Evolutionary conservation across 2,797 vertebrate genomes (phyloP).

Genomic region (Helarctos malayanus): DNA sequence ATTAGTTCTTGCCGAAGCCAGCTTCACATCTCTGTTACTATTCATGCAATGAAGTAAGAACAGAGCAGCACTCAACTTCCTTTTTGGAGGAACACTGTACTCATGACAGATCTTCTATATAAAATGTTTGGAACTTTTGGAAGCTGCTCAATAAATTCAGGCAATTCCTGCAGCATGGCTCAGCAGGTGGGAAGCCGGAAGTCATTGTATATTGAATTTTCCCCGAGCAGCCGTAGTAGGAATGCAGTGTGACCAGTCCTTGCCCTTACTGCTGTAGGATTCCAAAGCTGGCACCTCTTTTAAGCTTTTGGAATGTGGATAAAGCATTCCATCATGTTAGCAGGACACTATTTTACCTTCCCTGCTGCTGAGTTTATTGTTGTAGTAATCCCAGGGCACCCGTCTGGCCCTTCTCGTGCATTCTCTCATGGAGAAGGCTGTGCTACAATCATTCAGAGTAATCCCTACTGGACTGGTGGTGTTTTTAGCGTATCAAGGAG

Average conservation of each 20-base stretch:
- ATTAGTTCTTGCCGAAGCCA: neutral
- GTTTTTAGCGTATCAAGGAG: neutral
- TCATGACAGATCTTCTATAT: neutral
- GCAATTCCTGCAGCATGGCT: constrained; percentile 16
- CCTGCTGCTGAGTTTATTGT: constrained; percentile 72
- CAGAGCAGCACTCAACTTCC: neutral
- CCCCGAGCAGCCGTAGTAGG: neutral
- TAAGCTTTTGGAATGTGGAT: constrained; percentile 75
- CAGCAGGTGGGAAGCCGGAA: neutral
- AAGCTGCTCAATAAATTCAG: constrained; percentile 59
- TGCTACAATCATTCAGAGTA: constrained; percentile 49
- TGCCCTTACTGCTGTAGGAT: neutral
- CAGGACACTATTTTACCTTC: constrained; percentile 52
- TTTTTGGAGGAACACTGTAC: neutral
- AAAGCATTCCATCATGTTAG: constrained; percentile 66
- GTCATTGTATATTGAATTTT: neutral
- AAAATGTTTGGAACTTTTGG: constrained; percentile 53
- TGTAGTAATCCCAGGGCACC: constrained; percentile 62
- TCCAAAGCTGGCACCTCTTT: constrained; percentile 60
- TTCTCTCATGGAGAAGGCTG: constrained; percentile 70
- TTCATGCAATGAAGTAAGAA: neutral
- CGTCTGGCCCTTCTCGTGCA: constrained; percentile 53
- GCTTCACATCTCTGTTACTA: neutral
- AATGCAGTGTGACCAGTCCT: neutral
- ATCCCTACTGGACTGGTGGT: constrained; percentile 28